Evolutionary conservation across 2,113 vertebrate species (phyloP).

Genomic region (Scortum barcoo): DNA sequence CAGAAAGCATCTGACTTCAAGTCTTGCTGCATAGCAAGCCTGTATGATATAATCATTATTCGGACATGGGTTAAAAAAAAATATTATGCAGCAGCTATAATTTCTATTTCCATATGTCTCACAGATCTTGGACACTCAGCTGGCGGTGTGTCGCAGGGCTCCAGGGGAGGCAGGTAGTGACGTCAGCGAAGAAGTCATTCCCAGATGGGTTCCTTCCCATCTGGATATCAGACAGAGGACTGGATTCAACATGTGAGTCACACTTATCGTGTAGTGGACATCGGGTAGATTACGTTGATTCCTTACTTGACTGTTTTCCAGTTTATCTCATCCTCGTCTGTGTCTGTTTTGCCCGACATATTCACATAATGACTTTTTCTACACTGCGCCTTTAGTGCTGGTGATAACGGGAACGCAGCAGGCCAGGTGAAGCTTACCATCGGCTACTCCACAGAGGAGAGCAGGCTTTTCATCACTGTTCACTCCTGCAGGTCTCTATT

Average conservation of each 20-base stretch:
- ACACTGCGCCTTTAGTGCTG: constrained; percentile 38
- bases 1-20: background rate
- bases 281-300: too few species aligned
- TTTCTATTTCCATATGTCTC: background rate
- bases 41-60: background rate
- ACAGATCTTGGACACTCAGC: constrained; percentile 83
- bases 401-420: constrained; percentile 52
- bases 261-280: background rate
- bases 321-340: background rate
- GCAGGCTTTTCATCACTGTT: constrained; percentile 86
- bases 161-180: constrained; percentile 46
- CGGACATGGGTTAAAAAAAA: background rate
- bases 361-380: background rate
- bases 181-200: constrained; percentile 34
- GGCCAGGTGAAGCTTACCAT: constrained; percentile 88
- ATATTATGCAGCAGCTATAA: background rate
- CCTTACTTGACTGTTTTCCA: background rate
- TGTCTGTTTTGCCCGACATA: background rate
- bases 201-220: constrained; percentile 79
- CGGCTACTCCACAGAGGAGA: constrained; percentile 88
- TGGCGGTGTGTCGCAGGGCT: constrained; percentile 62
- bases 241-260: constrained; percentile 73
- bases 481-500: constrained; percentile 88
- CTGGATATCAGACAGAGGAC: constrained; percentile 79
- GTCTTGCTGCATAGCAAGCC: background rate